Base-by-base conservation (phyloP, 2,797 vertebrate genomes). In the Sciurus vulgaris region DNA sequence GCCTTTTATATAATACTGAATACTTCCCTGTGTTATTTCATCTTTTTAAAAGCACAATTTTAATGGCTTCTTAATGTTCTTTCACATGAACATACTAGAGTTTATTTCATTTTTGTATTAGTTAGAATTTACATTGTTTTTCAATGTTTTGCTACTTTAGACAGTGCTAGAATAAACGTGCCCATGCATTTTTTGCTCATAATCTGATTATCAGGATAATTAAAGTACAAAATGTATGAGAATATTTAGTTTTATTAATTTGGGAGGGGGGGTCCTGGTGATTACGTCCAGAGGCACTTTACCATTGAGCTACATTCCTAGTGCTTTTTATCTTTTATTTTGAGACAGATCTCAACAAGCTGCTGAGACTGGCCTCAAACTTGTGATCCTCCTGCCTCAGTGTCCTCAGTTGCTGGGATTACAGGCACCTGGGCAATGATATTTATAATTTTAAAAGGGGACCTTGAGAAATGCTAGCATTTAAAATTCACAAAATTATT, bases 141-240 rank as follows among this genome's bases (percentile, higher is more conserved):
- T 79, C 30, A 41, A 17, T 54, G 61, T 69, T 84, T 95, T 89
- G 35, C 79, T 79, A 28, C 35, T 93, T 89, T 47, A 93, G 76
- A n/a, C 11, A n/a, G 56, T 17, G 10, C 47, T 73, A 79, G 54
- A 93, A 89, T 35, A 78, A 51, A 84, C 11, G n/a, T 69, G n/a
- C 12, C 24, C 26, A 56, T 65, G 7, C 10, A 87, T 59, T 20
- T 91, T 74, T 87, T 63, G 30, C 44, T 73, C 26, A 81, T 81
- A 91, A 67, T 49, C 38, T 90, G 24, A 85, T 49, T 92, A 65
- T 65, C 87, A 35, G 67, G 41, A 84, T 51, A 70, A 83, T 69
- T 44, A 79, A 35, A 61, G 44, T 92, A 41, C 61, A 84, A 56
- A 28, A 77, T 61, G 18, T 70, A 89, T 14, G 15, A 88, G 24